These are phyloP conservation scores for Papilio machaon DNA, from an alignment of 1,140 invertebrate genomes.

Conservation along the genomic window DNA sequence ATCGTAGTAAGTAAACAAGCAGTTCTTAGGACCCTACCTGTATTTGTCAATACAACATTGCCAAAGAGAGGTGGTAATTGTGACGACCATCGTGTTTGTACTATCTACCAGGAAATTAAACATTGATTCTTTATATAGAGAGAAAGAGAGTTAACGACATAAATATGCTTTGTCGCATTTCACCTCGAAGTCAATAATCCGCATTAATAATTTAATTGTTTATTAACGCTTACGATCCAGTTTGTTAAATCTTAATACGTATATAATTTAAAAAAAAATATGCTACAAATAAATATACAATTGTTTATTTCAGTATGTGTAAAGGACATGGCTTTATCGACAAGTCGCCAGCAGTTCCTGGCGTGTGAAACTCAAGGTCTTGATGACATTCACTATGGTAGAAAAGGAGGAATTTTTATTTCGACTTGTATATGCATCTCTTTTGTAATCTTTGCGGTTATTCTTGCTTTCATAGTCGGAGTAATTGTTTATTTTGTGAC, in stretches of 20 bases:
- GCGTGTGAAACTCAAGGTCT: slow-evolving; percentile 69
- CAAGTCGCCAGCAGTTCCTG: slow-evolving; percentile 78
- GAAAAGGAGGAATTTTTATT: slow-evolving; percentile 76
- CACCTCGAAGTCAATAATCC: neutral
- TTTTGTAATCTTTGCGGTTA: slow-evolving; percentile 62
- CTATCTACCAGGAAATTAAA: too few relatives aligned
- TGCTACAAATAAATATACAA: neutral
- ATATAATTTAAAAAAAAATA: neutral
- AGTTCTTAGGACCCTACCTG: neutral
- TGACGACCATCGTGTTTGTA: neutral
- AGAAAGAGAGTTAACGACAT: too few relatives aligned
- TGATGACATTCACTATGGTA: slow-evolving; percentile 67
- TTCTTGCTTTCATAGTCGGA: slow-evolving; percentile 68
- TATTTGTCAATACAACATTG: neutral
- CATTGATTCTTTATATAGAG: too few relatives aligned
- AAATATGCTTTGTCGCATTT: too few relatives aligned
- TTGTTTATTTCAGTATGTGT: slow-evolving; percentile 59
- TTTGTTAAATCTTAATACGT: neutral
- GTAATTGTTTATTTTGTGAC: slow-evolving; percentile 75
- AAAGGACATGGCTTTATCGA: slow-evolving; percentile 70
- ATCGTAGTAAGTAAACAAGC: neutral
- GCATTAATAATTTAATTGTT: neutral
- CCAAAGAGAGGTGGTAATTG: too few relatives aligned
- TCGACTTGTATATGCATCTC: slow-evolving; percentile 65
- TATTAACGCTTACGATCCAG: neutral